Evolutionary conservation across 2,113 vertebrate genomes (phyloP), one percentile per base, ranked within the genome.

Genomic region (Oryzias woworae): DNA sequence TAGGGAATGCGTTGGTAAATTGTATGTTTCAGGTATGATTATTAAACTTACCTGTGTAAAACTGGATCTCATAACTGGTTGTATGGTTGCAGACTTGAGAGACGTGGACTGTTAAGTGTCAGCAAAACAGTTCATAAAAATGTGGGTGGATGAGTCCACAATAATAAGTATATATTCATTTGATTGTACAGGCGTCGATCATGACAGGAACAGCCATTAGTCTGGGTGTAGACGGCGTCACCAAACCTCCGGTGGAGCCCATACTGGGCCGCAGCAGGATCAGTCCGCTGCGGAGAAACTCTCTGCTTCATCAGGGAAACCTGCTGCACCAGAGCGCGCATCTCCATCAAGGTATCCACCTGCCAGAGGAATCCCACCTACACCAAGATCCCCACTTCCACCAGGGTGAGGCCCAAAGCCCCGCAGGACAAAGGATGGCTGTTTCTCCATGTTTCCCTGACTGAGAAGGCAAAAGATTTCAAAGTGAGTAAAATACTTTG

Each of bases 131-230:
- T 36, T 46, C 28, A 5, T 31, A 18, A 42, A 7, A 44, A 48
- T 14, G 18, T 43, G 13, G 23, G 10, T 28, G 26, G 17, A 5
- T 23, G 2, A 7, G 1, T 22, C 23, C 7, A 1, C 5, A 2
- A 23, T 17, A 14, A 6, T 17, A 60, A 16, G 7, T 7, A 16
- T 23, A 7, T 17, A 23, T 50, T 6, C 20, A 6, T 51, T 28
- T 56, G 24, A 53, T 13, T 54, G 17, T 66, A 0, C 85, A 99
- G 97, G 96, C 95, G 0, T 98, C 96, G 66, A 98, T 99, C 86
- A 96, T 98, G 97, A 95, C 94, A 0, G 96, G 97, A 67, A 92
- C 93, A 0, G 93, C 95, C 62, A 95, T 95, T 58, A 96, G 85
- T 49, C 80, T 94, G 77, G 94, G 94, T 16, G 89, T 95, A 7